A percentile compares a stretch with the other conserved stretches of the same genome.
phyloP scores from a whole-genome alignment of 53 echinoderm and acorn worm genomes.

The Glandiceps talaboti region DNA sequence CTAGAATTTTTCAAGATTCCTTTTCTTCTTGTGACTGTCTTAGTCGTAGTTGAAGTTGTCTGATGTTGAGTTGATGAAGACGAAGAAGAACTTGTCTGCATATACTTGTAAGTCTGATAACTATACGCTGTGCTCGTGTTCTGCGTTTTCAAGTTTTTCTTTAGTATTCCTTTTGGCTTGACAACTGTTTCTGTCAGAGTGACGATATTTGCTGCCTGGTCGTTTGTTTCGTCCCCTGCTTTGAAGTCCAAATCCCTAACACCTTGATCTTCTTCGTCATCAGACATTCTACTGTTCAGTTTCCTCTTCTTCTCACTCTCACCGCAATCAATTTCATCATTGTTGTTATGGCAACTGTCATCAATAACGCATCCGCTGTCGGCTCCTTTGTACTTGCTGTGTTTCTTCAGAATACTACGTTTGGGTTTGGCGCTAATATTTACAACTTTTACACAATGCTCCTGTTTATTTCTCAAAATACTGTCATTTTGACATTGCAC shows the following conservation, averaged over 20 bases:
- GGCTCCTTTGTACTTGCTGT: conserved; percentile 28
- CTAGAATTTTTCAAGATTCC: not conserved
- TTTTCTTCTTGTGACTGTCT: not conserved
- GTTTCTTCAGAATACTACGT: conserved; percentile 33
- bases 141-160: not conserved
- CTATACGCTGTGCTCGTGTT: not conserved
- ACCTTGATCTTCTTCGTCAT: not conserved
- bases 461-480: conserved; percentile 2
- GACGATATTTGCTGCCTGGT: not conserved
- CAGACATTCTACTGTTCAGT: not conserved
- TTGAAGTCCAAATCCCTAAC: not conserved
- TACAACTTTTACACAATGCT: not conserved
- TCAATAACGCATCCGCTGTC: conserved; percentile 49
- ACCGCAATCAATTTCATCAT: conserved; percentile 15
- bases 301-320: conserved; percentile 1
- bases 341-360: conserved; percentile 31
- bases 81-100: not conserved
- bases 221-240: not conserved
- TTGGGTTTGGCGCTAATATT: not conserved
- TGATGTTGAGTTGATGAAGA: no score
- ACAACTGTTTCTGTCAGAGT: not conserved
- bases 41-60: not conserved
- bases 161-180: not conserved
- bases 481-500: not conserved
- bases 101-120: not conserved